Conservation (phyloP, 2,113 vertebrate genomes). For the Triplophysa dalaica region DNA sequence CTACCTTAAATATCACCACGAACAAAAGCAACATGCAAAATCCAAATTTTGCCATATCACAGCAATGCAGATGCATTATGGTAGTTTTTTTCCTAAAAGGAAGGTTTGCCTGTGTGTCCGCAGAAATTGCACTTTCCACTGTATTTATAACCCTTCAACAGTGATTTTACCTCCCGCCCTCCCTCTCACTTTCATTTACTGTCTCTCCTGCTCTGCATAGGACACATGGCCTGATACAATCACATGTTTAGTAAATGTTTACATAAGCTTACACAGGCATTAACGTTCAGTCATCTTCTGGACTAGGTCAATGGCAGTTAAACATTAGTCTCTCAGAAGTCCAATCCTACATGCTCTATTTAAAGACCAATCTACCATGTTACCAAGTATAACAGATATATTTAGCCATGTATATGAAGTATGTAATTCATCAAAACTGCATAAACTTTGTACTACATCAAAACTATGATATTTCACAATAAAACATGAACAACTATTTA, state of each 20-base stretch:
- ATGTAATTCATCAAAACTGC: too few relatives aligned
- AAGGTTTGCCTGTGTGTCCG: not conserved
- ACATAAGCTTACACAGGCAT: conserved; percentile 34
- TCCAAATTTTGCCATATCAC: conserved; percentile 6
- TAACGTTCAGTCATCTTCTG: conserved; percentile 30
- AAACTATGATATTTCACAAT: too few relatives aligned
- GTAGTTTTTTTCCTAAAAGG: not conserved
- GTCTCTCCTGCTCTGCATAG: conserved; percentile 23
- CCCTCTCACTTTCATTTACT: conserved; percentile 1
- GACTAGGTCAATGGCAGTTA: not conserved
- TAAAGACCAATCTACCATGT: too few relatives aligned
- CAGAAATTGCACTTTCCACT: not conserved
- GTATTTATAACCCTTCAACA: conserved; percentile 29
- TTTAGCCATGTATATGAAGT: too few relatives aligned
- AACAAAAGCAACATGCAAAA: conserved; percentile 37
- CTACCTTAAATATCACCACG: conserved; percentile 34
- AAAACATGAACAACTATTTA: too few relatives aligned
- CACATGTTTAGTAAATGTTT: conserved; percentile 41
- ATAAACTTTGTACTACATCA: too few relatives aligned
- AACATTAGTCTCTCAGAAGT: not conserved
- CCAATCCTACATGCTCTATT: not conserved
- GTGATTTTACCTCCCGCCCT: conserved; percentile 14
- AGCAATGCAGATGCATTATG: conserved; percentile 25
- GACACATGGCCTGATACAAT: conserved; percentile 38
- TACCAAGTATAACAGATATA: not conserved